A percentile compares a stretch with the other conserved stretches of the same genome.
Evolutionary conservation across 2,113 vertebrate genomes (phyloP).

Genomic region (Dolichotis patagonum): DNA sequence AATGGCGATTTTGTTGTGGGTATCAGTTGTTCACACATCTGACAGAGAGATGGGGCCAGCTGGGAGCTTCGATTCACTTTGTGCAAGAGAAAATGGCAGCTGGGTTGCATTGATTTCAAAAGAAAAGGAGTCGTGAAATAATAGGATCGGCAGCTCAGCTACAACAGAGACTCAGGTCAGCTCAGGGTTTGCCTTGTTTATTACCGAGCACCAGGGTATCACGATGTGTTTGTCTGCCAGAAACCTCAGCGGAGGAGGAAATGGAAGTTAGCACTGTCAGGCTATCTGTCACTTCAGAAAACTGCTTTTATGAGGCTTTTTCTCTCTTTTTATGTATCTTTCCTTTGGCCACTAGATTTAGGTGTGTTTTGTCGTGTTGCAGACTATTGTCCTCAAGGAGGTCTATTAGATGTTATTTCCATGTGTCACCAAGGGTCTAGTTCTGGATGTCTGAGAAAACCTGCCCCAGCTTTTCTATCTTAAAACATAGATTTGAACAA

Average conservation of each 20-base stretch:
- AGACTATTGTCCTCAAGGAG: background rate
- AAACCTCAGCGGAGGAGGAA: constrained; percentile 35
- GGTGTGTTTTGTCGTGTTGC: background rate
- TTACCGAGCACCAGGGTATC: constrained; percentile 63
- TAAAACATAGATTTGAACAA: background rate
- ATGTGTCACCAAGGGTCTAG: background rate
- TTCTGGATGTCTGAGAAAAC: constrained; percentile 15
- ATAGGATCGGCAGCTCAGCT: constrained; percentile 75
- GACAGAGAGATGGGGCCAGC: constrained; percentile 60
- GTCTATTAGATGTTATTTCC: background rate
- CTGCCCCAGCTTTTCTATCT: background rate
- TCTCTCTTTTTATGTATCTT: background rate
- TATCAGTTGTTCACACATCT: constrained; percentile 74
- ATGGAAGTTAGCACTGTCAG: background rate
- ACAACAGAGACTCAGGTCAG: constrained; percentile 75
- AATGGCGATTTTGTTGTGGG: background rate
- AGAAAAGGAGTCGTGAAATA: constrained; percentile 72
- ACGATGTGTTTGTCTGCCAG: background rate
- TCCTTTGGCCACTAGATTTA: background rate
- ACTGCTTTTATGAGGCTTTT: background rate
- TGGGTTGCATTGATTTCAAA: constrained; percentile 37
- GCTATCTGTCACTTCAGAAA: background rate
- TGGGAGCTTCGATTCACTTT: constrained; percentile 82
- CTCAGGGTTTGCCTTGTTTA: constrained; percentile 56
- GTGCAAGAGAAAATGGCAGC: constrained; percentile 78